Evolutionary conservation across 2,888 invertebrate genomes (phyloP).

Genomic region (Oegoconia quadripuncta): DNA sequence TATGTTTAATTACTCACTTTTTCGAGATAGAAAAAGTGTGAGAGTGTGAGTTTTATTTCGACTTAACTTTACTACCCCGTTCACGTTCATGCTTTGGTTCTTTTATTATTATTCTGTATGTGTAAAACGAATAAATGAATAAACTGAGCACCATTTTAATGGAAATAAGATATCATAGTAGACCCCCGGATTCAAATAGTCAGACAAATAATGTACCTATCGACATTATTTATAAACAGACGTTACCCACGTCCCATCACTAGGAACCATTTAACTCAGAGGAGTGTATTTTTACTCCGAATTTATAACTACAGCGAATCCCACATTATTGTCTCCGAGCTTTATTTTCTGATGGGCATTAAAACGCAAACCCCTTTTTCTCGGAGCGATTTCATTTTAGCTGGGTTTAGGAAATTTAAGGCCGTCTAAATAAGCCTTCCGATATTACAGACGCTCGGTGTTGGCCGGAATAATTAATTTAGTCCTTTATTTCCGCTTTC

Average conservation of each 20-base stretch:
- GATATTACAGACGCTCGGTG: conserved; percentile 46
- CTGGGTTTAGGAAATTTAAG: conserved; percentile 76
- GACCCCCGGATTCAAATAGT: too few species aligned
- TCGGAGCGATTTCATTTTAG: conserved; percentile 73
- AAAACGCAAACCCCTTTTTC: conserved; percentile 78
- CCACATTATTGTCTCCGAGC: conserved; percentile 76
- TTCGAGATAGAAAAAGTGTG: too few species aligned
- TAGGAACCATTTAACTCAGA: conserved; percentile 35
- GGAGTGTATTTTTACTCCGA: conserved; percentile 71
- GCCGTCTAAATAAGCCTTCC: conserved; percentile 56
- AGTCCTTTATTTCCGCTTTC: conserved; percentile 65
- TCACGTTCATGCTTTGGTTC: too few species aligned
- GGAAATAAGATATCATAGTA: too few species aligned
- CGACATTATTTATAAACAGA: conserved; percentile 1
- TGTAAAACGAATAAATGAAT: too few species aligned
- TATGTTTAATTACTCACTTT: too few species aligned
- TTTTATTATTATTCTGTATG: too few species aligned
- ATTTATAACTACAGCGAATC: conserved; percentile 75
- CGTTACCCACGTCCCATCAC: conserved; percentile 27
- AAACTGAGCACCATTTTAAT: too few species aligned
- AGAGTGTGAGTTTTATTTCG: too few species aligned
- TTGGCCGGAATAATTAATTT: conserved; percentile 71
- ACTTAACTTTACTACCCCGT: too few species aligned
- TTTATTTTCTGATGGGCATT: conserved; percentile 78
- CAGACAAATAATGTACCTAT: background rate